Conservation (phyloP, 2,113 vertebrate species). For the Cromileptes altivelis region DNA sequence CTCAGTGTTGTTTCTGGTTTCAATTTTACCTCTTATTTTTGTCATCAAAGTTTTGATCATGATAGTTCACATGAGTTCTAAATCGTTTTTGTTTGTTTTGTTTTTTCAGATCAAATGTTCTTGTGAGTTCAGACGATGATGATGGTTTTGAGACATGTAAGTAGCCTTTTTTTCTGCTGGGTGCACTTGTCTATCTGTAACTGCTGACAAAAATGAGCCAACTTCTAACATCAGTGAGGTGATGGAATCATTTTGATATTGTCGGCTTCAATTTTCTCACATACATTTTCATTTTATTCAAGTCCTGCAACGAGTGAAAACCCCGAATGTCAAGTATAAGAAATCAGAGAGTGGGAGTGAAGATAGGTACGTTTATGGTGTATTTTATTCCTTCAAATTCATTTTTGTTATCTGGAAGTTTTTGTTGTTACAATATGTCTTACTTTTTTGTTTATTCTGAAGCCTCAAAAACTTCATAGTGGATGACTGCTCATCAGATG, state of each 20-base stretch:
- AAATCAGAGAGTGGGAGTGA: slow-evolving; percentile 65
- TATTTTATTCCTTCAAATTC: background rate
- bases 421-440: background rate
- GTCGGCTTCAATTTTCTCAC: background rate
- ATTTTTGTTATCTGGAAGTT: background rate
- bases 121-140: slow-evolving; percentile 79
- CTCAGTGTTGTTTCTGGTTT: background rate
- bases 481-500: slow-evolving; percentile 78
- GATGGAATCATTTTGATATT: background rate
- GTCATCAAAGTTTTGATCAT: background rate
- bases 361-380: slow-evolving; percentile 69
- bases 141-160: slow-evolving; percentile 83
- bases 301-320: slow-evolving; percentile 84
- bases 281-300: background rate
- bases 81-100: background rate
- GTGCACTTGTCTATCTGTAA: background rate
- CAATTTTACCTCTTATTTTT: background rate
- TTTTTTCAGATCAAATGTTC: slow-evolving; percentile 51
- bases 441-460: slow-evolving; percentile 8
- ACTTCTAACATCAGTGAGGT: background rate
- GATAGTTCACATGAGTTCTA: background rate
- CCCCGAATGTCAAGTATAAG: slow-evolving; percentile 72
- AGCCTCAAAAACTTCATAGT: slow-evolving; percentile 83
- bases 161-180: slow-evolving; percentile 7
- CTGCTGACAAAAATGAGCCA: background rate